Conservation (phyloP, 2,888 invertebrate species). For the Chrysomela aeneicollis region DNA sequence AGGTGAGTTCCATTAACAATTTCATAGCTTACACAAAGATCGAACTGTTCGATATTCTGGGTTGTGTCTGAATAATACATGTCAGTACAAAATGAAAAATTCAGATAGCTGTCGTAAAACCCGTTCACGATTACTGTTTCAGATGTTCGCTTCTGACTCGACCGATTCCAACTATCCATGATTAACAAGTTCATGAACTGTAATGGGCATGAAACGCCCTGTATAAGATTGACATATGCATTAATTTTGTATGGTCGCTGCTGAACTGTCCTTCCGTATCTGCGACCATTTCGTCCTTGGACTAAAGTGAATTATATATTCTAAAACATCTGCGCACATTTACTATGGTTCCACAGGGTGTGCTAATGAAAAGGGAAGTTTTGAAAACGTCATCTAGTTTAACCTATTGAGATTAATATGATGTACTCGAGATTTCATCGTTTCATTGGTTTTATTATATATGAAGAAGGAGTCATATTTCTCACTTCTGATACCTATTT, state of each 20-base stretch:
- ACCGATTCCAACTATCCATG: neutral
- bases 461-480: too few species aligned
- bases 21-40: neutral
- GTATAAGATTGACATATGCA: neutral
- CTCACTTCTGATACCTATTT: too few species aligned
- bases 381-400: too few species aligned
- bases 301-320: too few species aligned
- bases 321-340: too few species aligned
- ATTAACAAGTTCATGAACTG: conserved; percentile 3
- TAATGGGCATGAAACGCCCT: neutral
- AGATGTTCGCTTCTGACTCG: neutral
- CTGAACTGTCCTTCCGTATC: neutral
- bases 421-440: too few species aligned
- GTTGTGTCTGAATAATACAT: neutral
- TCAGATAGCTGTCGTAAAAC: neutral
- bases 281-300: too few species aligned
- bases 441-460: too few species aligned
- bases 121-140: neutral
- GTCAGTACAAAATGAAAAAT: neutral
- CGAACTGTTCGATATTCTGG: neutral
- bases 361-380: too few species aligned
- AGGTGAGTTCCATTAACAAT: neutral
- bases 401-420: too few species aligned
- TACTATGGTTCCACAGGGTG: too few species aligned
- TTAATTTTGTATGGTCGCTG: neutral